A percentile compares a stretch with the other conserved stretches of the same genome.
Evolutionary conservation across 2,113 vertebrate species (phyloP).

Genomic region (Scomber scombrus): DNA sequence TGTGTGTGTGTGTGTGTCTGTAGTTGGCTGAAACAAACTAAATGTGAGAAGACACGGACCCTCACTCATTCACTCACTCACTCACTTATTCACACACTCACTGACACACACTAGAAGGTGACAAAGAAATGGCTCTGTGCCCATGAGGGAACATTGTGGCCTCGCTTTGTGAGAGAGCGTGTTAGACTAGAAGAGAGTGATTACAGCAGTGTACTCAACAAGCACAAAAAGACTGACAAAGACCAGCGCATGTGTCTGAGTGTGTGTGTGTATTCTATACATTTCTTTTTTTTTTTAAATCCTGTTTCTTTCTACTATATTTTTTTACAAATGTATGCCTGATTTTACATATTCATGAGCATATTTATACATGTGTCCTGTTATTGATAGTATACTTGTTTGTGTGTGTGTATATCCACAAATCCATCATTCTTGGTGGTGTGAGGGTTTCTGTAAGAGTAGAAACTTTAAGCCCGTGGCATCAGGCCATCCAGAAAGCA

Average conservation of each 20-base stretch:
- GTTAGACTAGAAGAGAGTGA: conserved; percentile 27
- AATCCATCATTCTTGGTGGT: background rate
- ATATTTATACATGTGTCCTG: accelerated
- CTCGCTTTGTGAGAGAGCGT: conserved; percentile 22
- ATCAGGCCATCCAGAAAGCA: background rate
- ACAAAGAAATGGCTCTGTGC: conserved; percentile 49
- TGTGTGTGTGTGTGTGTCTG: conserved; percentile 5
- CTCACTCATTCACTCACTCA: conserved; percentile 1
- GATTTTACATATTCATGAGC: background rate
- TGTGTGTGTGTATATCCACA: background rate
- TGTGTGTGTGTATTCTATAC: conserved; percentile 6
- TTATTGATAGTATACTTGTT: background rate
- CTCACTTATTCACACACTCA: background rate
- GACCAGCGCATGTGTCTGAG: conserved; percentile 6
- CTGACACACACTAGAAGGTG: conserved; percentile 6
- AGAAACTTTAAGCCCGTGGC: background rate
- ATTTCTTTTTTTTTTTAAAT: background rate
- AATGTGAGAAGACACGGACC: conserved; percentile 15
- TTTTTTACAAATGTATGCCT: background rate
- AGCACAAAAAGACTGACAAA: conserved; percentile 9
- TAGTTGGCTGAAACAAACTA: background rate
- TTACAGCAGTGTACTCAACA: conserved; percentile 1
- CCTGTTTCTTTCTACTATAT: background rate
- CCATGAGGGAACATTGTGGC: conserved; percentile 21
- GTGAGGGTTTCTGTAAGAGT: background rate